A percentile compares a stretch with the other conserved stretches of the same genome.
Evolutionary conservation across 1,140 invertebrate genomes (phyloP).

Genomic region (Bilobella aurantiaca): DNA sequence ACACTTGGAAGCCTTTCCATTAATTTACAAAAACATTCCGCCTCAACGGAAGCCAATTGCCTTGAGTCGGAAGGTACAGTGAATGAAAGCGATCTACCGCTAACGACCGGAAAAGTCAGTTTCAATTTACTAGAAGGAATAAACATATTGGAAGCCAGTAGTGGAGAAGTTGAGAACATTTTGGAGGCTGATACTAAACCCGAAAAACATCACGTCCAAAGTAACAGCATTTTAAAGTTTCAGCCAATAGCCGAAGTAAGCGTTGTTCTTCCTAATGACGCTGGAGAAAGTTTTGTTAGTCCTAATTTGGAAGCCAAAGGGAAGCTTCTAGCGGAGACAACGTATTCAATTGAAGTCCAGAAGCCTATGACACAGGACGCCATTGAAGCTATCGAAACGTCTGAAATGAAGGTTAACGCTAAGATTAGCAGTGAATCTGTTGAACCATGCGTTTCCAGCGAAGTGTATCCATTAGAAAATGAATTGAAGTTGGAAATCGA

Average conservation of each 20-base stretch:
- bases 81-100: too few species aligned
- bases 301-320: not conserved
- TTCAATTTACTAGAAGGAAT: too few species aligned
- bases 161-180: not conserved
- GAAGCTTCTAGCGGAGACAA: not conserved
- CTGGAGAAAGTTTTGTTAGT: not conserved
- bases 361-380: not conserved
- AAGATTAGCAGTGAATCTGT: not conserved
- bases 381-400: not conserved
- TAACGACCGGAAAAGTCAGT: too few species aligned
- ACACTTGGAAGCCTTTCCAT: too few species aligned
- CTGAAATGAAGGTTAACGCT: not conserved
- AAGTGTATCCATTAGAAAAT: not conserved
- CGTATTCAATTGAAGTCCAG: not conserved
- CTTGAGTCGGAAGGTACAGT: too few species aligned
- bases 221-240: not conserved
- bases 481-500: not conserved
- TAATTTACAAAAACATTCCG: too few species aligned
- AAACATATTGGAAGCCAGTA: not conserved
- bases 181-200: not conserved
- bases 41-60: too few species aligned
- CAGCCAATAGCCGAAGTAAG: not conserved
- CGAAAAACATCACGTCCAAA: not conserved
- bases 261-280: not conserved
- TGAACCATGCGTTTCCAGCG: not conserved